Evolutionary conservation across 2,797 vertebrate species (phyloP).

Genomic region (Silurus lanzhouensis): DNA sequence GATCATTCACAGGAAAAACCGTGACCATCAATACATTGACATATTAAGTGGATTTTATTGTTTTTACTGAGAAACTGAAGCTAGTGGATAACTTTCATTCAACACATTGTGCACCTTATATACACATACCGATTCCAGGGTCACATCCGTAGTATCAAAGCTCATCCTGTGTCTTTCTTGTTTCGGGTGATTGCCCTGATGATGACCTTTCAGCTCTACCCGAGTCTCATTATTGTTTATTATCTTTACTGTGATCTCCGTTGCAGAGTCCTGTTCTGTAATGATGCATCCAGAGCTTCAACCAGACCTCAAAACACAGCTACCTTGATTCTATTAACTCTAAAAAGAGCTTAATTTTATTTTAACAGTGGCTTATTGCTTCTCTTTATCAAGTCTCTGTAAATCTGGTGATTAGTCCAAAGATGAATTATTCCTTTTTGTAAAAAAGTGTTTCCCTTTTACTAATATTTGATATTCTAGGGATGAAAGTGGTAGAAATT

Average conservation of each 20-base stretch:
- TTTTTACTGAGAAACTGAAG: too few relatives aligned
- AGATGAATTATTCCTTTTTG: not conserved
- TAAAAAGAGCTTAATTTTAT: slow-evolving; percentile 9
- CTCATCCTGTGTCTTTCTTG: not conserved
- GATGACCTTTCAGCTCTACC: slow-evolving; percentile 28
- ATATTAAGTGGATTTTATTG: not conserved
- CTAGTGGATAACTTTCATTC: too few relatives aligned
- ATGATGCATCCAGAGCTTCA: not conserved
- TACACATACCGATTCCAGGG: not conserved
- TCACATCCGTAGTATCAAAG: not conserved
- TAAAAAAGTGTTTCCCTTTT: not conserved
- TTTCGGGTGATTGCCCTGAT: not conserved
- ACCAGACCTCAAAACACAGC: slow-evolving; percentile 13
- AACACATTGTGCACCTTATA: too few relatives aligned
- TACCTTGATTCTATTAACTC: not conserved
- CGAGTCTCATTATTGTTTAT: slow-evolving; percentile 25
- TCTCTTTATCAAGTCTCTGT: not conserved
- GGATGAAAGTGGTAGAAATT: not conserved
- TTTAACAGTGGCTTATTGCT: not conserved
- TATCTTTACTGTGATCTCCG: not conserved
- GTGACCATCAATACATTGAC: not conserved
- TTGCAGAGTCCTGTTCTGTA: slow-evolving; percentile 1
- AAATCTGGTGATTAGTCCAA: not conserved
- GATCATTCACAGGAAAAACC: not conserved
- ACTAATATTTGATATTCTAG: not conserved